These are phyloP conservation scores for Drosophila macrospina DNA, from an alignment of 2,888 invertebrate genomes.

Conservation along the genomic window DNA sequence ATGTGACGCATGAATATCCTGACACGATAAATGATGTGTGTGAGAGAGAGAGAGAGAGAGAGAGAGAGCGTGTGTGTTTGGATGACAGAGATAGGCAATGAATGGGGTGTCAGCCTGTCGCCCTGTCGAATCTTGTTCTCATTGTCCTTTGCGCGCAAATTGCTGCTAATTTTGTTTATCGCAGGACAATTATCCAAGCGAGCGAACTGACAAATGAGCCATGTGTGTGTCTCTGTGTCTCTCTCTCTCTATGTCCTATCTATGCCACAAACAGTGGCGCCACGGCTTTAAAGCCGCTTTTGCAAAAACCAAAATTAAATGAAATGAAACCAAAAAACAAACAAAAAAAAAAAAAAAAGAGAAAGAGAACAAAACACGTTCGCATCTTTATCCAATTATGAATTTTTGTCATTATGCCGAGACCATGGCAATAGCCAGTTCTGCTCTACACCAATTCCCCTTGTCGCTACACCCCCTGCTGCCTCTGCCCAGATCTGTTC, in stretches of 20 bases:
- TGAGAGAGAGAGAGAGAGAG: conserved; percentile 1
- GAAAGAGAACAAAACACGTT: conserved; percentile 57
- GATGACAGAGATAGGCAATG: conserved; percentile 24
- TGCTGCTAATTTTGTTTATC: conserved; percentile 85
- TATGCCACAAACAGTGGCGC: conserved; percentile 4
- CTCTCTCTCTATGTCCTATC: not conserved
- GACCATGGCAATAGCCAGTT: conserved; percentile 69
- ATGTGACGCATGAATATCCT: conserved; percentile 68
- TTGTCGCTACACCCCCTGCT: not conserved
- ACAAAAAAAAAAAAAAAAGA: too few species aligned
- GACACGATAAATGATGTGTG: conserved; percentile 65
- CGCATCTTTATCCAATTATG: conserved; percentile 80
- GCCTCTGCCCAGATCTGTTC: not conserved
- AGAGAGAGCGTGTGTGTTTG: conserved; percentile 14
- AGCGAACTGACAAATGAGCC: conserved; percentile 85
- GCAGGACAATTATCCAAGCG: conserved; percentile 85
- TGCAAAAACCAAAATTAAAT: not conserved
- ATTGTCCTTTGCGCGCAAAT: conserved; percentile 80
- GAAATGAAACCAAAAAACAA: conserved; percentile 2
- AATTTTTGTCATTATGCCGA: conserved; percentile 78
- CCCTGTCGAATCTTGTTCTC: conserved; percentile 36
- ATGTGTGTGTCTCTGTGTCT: not conserved
- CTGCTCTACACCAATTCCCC: not conserved
- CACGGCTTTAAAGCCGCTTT: conserved; percentile 21
- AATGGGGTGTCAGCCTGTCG: conserved; percentile 37